phyloP scores from a whole-genome alignment of 2,797 vertebrate genomes.

The Microtus obscurus region DNA sequence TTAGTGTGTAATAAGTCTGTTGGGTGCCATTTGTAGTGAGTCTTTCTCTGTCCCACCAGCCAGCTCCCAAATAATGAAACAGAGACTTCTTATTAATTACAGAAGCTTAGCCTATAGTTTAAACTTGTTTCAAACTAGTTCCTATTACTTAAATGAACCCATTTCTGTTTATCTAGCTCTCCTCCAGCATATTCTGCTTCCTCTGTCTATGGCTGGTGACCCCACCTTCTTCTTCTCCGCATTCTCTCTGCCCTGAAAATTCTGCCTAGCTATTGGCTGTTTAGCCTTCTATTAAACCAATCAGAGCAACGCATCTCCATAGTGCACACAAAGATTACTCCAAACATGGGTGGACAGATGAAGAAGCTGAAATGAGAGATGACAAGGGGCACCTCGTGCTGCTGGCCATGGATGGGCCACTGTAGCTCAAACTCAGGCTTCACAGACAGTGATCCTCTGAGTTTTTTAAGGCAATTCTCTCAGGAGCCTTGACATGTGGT shows the following conservation, averaged over 20 bases:
- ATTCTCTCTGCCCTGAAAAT: neutral
- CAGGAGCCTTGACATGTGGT: accelerated
- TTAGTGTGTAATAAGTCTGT: neutral
- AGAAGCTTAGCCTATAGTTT: neutral
- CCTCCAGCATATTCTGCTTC: neutral
- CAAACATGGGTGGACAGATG: neutral
- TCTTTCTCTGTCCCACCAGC: neutral
- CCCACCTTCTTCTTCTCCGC: neutral
- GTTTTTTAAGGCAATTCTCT: neutral
- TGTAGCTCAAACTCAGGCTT: neutral
- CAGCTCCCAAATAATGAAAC: neutral
- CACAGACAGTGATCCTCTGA: neutral
- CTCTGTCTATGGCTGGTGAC: neutral
- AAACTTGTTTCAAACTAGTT: neutral
- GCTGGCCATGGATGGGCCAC: neutral
- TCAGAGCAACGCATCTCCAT: neutral
- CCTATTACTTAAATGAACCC: neutral
- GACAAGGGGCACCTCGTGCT: neutral
- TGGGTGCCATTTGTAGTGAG: neutral
- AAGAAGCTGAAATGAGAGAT: neutral
- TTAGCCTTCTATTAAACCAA: neutral
- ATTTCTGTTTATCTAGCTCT: neutral
- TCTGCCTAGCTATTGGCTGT: neutral
- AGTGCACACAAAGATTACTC: neutral
- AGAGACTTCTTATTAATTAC: neutral